Evolutionary conservation across 2,797 vertebrate genomes (phyloP).

Genomic region (Oryzias dopingdopingensis): DNA sequence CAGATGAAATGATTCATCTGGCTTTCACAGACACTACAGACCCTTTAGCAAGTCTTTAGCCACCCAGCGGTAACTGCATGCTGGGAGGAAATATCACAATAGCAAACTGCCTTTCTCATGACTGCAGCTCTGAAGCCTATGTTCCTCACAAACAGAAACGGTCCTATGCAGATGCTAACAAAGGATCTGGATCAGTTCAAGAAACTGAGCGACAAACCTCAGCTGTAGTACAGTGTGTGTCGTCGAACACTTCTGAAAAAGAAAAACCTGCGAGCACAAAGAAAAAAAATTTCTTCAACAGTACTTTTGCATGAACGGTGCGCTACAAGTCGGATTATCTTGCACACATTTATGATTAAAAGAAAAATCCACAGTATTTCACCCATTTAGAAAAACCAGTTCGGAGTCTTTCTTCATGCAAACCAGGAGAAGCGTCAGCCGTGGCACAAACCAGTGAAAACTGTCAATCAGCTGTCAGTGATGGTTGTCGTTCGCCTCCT

Average conservation of each 20-base stretch:
- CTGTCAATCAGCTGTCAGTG: slow-evolving; percentile 41
- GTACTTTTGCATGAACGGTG: slow-evolving; percentile 69
- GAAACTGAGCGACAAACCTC: slow-evolving; percentile 24
- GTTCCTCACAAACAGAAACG: slow-evolving; percentile 25
- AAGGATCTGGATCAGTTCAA: slow-evolving; percentile 40
- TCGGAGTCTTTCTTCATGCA: slow-evolving; percentile 68
- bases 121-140: slow-evolving; percentile 30
- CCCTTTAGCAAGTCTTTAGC: slow-evolving; percentile 33
- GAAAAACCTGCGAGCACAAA: slow-evolving; percentile 34
- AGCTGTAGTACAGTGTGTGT: slow-evolving; percentile 67
- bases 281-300: slow-evolving; percentile 42
- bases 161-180: slow-evolving; percentile 26
- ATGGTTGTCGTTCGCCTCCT: slow-evolving; percentile 45
- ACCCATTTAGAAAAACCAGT: slow-evolving; percentile 69
- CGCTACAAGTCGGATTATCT: slow-evolving; percentile 69
- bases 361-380: slow-evolving; percentile 64
- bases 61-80: slow-evolving; percentile 26
- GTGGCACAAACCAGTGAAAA: slow-evolving; percentile 45
- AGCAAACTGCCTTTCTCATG: slow-evolving; percentile 15
- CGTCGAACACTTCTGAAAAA: slow-evolving; percentile 46
- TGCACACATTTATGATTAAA: slow-evolving; percentile 48
- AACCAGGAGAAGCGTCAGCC: slow-evolving; percentile 51
- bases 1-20: slow-evolving; percentile 56
- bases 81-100: slow-evolving; percentile 38
- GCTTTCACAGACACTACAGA: slow-evolving; percentile 58